Conservation (phyloP, 2,888 invertebrate genomes). For the Auanema sp. region DNA sequence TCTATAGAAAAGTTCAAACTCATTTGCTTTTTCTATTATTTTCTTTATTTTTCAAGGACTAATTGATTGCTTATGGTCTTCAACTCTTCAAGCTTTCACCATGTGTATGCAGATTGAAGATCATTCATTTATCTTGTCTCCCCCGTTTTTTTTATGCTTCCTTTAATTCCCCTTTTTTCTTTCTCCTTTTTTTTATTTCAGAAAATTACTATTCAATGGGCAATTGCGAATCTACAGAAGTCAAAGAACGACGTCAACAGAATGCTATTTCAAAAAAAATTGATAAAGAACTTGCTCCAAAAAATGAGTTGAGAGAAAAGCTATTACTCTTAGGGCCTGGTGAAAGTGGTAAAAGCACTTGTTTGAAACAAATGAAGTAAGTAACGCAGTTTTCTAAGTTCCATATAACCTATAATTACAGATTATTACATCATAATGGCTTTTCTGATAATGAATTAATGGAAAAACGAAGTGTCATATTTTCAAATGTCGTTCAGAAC, state of each 20-base stretch:
- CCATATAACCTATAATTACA: slow-evolving; percentile 17
- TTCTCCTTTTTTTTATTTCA: too few species aligned
- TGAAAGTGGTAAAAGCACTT: slow-evolving; percentile 58
- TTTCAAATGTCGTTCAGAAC: slow-evolving; percentile 26
- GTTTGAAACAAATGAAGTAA: slow-evolving; percentile 52
- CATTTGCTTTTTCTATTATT: too few species aligned
- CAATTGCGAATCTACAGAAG: slow-evolving; percentile 16
- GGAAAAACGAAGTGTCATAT: slow-evolving; percentile 43
- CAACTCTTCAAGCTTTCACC: too few species aligned
- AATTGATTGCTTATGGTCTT: too few species aligned
- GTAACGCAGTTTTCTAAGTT: slow-evolving; percentile 11
- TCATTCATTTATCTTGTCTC: too few species aligned
- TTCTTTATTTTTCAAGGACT: too few species aligned
- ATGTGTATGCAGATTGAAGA: too few species aligned
- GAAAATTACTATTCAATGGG: slow-evolving; percentile 13
- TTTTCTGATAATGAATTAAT: slow-evolving; percentile 44
- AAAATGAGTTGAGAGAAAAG: slow-evolving; percentile 19
- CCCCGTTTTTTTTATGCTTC: too few species aligned
- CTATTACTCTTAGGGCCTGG: slow-evolving; percentile 45
- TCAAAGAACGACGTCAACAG: slow-evolving; percentile 13
- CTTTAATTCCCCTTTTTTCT: too few species aligned
- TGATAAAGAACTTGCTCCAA: slow-evolving; percentile 18
- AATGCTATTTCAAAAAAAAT: slow-evolving; percentile 11
- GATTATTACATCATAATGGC: slow-evolving; percentile 45
- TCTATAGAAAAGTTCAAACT: too few species aligned